These are phyloP conservation scores for Montipora capricornis DNA, from an alignment of 64 coral and sea anemone genomes.

Conservation along the genomic window DNA sequence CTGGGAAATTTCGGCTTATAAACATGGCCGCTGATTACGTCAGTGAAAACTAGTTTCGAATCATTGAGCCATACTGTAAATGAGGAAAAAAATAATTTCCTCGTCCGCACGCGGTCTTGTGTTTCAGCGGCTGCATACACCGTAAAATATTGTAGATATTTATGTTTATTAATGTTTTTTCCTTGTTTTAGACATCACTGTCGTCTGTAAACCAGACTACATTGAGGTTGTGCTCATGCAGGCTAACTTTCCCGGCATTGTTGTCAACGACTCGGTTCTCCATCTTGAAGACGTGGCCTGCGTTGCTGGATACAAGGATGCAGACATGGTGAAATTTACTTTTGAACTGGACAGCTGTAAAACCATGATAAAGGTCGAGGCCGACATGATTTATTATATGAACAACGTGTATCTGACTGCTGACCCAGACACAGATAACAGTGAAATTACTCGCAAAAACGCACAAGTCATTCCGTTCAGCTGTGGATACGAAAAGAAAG, in stretches of 20 bases:
- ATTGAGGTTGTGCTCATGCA: not conserved
- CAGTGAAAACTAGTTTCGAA: no score
- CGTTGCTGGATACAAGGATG: slow-evolving; percentile 28
- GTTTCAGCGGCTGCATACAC: no score
- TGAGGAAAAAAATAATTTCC: no score
- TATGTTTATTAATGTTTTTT: not conserved
- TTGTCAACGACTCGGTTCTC: slow-evolving; percentile 37
- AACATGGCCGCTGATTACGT: no score
- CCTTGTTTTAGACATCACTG: not conserved
- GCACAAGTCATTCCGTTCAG: slow-evolving; percentile 8
- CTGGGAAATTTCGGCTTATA: no score
- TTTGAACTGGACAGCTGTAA: slow-evolving; percentile 12
- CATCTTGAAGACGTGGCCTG: slow-evolving; percentile 10
- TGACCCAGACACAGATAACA: not conserved
- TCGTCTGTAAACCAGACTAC: slow-evolving; percentile 23
- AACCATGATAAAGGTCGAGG: not conserved
- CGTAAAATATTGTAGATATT: no score
- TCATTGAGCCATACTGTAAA: no score
- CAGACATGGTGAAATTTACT: slow-evolving; percentile 17
- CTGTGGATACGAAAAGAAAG: slow-evolving; percentile 22
- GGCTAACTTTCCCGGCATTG: not conserved
- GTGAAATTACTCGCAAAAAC: not conserved
- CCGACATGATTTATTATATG: slow-evolving; percentile 7
- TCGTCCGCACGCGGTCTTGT: no score
- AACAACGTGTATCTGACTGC: slow-evolving; percentile 8